A percentile compares a stretch with the other conserved stretches of the same genome.
Evolutionary conservation across 2,888 invertebrate genomes (phyloP).

Genomic region (Myopa testacea): DNA sequence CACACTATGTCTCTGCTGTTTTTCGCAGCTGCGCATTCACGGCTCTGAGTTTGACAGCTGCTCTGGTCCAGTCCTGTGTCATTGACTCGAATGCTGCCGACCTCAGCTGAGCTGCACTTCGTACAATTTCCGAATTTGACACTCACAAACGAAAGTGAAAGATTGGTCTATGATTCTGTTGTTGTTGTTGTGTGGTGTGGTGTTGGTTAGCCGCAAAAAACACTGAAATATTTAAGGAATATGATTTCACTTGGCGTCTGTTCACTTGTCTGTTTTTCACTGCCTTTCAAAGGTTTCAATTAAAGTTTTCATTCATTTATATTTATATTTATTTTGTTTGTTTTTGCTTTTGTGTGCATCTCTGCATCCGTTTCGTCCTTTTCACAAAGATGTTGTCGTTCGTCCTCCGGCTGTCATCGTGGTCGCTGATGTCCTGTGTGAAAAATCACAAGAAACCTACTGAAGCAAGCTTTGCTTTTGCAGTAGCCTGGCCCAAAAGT

Average conservation of each 20-base stretch:
- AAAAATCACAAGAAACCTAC: conserved; percentile 62
- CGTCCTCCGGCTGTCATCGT: conserved; percentile 10
- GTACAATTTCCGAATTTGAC: neutral
- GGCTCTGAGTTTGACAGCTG: conserved; percentile 38
- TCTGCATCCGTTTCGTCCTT: neutral
- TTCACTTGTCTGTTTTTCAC: neutral
- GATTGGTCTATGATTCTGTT: neutral
- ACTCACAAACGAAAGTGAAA: neutral
- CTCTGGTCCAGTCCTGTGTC: conserved; percentile 39
- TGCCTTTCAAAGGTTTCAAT: neutral
- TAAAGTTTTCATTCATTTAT: neutral
- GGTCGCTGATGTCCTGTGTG: conserved; percentile 61
- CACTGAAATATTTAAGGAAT: neutral
- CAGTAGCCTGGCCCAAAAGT: conserved; percentile 43
- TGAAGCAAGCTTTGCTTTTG: conserved; percentile 61
- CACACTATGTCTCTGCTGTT: conserved; percentile 45
- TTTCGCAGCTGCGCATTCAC: conserved; percentile 28
- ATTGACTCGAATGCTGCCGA: conserved; percentile 41
- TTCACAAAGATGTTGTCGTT: neutral
- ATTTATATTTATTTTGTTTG: neutral
- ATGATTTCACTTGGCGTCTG: neutral
- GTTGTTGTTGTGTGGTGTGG: neutral
- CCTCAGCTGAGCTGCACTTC: conserved; percentile 8
- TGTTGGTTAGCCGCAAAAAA: no score
- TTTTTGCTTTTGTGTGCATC: neutral